Conservation (phyloP, 64 coral and sea anemone species). For the Montipora capricornis region DNA sequence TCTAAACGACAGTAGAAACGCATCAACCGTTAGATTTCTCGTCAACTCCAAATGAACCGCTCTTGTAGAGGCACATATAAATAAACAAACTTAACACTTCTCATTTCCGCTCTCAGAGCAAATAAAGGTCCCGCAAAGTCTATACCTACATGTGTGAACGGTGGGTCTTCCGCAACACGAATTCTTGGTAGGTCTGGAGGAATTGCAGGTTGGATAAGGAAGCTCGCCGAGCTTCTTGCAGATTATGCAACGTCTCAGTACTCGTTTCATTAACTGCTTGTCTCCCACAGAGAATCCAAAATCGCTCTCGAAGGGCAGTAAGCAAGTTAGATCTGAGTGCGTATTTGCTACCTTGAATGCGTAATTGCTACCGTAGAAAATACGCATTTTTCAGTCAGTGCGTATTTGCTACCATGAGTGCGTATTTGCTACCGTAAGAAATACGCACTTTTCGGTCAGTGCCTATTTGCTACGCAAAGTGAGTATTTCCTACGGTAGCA, state of each 20-base stretch:
- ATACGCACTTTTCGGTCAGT: background rate
- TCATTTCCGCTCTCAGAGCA: background rate
- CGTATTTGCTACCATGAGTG: constrained; percentile 30
- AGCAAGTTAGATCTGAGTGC: background rate
- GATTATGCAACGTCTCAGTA: background rate
- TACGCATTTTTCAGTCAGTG: constrained; percentile 1
- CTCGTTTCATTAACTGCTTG: background rate
- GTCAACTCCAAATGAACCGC: background rate
- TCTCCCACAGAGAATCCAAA: background rate
- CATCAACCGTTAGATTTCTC: background rate
- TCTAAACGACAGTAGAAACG: background rate
- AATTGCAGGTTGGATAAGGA: background rate
- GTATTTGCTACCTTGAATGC: constrained; percentile 23
- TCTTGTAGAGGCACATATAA: background rate
- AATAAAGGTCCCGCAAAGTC: background rate
- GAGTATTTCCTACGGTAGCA: background rate
- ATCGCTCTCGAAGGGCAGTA: too few species aligned
- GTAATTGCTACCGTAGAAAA: constrained; percentile 32
- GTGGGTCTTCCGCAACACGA: background rate
- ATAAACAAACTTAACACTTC: background rate
- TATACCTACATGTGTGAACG: background rate
- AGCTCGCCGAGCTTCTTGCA: background rate
- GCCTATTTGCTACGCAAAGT: background rate
- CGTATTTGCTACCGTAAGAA: constrained; percentile 24
- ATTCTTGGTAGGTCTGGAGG: background rate